A percentile compares a stretch with the other conserved stretches of the same genome.
phyloP scores from a whole-genome alignment of 2,797 vertebrate species.

The Crax fasciolata region DNA sequence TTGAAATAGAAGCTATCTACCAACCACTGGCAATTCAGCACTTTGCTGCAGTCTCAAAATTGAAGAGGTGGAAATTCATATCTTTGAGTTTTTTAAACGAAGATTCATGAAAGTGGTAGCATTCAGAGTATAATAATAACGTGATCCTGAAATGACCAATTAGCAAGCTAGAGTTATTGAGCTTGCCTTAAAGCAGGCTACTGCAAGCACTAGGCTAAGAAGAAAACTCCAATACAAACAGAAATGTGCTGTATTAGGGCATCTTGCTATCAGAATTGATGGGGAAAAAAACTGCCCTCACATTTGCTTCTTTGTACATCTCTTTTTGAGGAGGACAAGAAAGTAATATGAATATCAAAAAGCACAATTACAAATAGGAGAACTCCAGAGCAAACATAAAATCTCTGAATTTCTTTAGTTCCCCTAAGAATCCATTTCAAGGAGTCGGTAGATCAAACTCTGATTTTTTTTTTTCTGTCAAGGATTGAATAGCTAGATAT shows the following conservation, averaged over 20 bases:
- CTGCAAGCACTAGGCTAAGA: background rate
- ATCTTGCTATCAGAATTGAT: background rate
- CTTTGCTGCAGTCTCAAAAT: conserved; percentile 10
- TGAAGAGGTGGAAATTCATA: conserved; percentile 44
- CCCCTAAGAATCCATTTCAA: background rate
- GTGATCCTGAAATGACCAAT: conserved; percentile 52
- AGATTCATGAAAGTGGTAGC: conserved; percentile 21
- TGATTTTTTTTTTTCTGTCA: background rate
- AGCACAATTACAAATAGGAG: background rate
- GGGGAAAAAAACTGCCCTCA: background rate
- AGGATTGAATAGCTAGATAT: background rate
- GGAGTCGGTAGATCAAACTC: conserved; percentile 34
- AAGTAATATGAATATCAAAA: background rate
- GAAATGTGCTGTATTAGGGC: background rate
- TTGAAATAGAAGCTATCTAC: conserved; percentile 67
- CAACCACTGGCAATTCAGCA: conserved; percentile 61
- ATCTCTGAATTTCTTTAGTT: conserved; percentile 39
- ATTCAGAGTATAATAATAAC: conserved; percentile 9
- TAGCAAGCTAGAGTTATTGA: conserved; percentile 27
- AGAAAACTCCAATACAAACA: background rate
- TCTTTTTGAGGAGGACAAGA: background rate
- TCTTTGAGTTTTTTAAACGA: conserved; percentile 29
- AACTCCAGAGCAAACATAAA: background rate
- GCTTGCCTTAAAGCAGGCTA: conserved; percentile 19
- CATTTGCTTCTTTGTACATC: conserved; percentile 13